These are phyloP conservation scores for Drosophila peninsularis DNA, from an alignment of 2,888 invertebrate genomes.

Conservation along the genomic window DNA sequence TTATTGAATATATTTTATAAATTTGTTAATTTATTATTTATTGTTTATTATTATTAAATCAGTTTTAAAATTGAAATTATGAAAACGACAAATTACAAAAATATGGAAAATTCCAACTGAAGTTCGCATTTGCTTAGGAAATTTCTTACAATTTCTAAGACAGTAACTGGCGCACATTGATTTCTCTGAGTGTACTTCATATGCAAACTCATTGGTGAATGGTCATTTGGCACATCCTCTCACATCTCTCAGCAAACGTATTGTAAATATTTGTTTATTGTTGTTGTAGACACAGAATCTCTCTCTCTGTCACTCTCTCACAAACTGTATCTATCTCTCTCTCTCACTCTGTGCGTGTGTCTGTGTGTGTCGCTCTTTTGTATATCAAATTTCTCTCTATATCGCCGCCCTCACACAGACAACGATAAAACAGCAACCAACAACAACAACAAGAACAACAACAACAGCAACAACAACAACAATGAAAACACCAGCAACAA, in stretches of 20 bases:
- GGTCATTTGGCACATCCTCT: slow-evolving; percentile 26
- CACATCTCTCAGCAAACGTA: slow-evolving; percentile 22
- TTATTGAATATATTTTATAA: not conserved
- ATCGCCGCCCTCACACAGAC: slow-evolving; percentile 62
- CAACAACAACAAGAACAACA: slow-evolving; percentile 32
- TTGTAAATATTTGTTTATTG: slow-evolving; percentile 37
- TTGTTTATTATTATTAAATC: not conserved
- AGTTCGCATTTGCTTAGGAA: not conserved
- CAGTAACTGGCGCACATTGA: not conserved
- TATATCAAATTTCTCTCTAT: slow-evolving; percentile 58
- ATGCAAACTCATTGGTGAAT: slow-evolving; percentile 37
- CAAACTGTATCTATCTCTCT: slow-evolving; percentile 38
- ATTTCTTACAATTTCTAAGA: too few relatives aligned
- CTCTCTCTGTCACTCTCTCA: slow-evolving; percentile 20
- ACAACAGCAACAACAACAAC: slow-evolving; percentile 20
- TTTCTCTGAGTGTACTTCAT: slow-evolving; percentile 16
- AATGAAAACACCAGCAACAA: slow-evolving; percentile 18
- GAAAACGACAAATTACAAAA: too few relatives aligned
- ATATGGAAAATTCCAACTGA: not conserved
- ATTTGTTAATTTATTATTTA: too few relatives aligned
- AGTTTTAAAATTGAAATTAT: too few relatives aligned
- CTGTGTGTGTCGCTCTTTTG: slow-evolving; percentile 36
- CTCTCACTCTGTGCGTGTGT: slow-evolving; percentile 15
- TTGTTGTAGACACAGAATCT: slow-evolving; percentile 51
- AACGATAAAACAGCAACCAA: slow-evolving; percentile 44